Evolutionary conservation across 2,888 invertebrate genomes (phyloP).

Genomic region (Platynereis dumerilii): DNA sequence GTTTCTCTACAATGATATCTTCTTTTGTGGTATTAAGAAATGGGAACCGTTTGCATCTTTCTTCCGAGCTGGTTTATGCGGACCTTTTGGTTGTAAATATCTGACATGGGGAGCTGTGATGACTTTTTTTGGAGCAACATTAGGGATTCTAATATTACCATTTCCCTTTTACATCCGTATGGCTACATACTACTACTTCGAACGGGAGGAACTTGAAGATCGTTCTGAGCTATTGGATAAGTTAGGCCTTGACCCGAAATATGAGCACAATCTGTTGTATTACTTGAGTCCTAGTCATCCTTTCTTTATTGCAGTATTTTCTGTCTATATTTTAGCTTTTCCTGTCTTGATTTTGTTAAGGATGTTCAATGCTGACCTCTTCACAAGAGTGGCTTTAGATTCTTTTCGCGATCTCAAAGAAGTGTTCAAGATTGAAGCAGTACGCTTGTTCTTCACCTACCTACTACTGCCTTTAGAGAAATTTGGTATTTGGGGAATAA

Average conservation of each 20-base stretch:
- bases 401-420: slow-evolving; percentile 16
- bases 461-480: slow-evolving; percentile 37
- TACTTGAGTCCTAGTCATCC: slow-evolving; percentile 30
- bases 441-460: slow-evolving; percentile 34
- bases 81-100: slow-evolving; percentile 35
- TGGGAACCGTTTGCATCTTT: slow-evolving; percentile 36
- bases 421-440: slow-evolving; percentile 23
- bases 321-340: slow-evolving; percentile 29
- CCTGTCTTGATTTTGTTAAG: slow-evolving; percentile 15
- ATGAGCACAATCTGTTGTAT: slow-evolving; percentile 29
- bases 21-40: slow-evolving; percentile 28
- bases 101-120: slow-evolving; percentile 31
- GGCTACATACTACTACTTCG: slow-evolving; percentile 30
- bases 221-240: slow-evolving; percentile 20
- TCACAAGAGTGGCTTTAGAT: background rate
- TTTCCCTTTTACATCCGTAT: slow-evolving; percentile 34
- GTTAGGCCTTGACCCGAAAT: slow-evolving; percentile 14
- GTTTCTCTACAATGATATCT: slow-evolving; percentile 32
- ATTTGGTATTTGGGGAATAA: slow-evolving; percentile 34
- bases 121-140: slow-evolving; percentile 18
- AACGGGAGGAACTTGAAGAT: slow-evolving; percentile 26
- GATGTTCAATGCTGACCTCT: background rate
- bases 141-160: slow-evolving; percentile 30
- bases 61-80: slow-evolving; percentile 33
- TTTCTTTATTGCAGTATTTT: slow-evolving; percentile 26